These are phyloP conservation scores for Grammomys surdaster DNA, from an alignment of 2,113 vertebrate genomes.

Conservation along the genomic window DNA sequence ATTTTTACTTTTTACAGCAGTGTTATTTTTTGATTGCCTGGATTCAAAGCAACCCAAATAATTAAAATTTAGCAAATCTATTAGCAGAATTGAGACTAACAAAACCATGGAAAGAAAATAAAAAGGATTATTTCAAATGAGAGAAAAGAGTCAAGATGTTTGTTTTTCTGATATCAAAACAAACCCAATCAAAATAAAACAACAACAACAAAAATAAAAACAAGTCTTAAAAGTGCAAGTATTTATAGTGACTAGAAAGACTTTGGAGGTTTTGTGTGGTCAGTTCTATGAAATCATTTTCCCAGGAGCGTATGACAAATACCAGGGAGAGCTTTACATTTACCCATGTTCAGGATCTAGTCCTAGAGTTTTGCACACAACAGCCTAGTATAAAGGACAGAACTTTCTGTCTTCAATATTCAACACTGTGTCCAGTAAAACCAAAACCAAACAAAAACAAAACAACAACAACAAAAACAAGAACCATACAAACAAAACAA, in stretches of 20 bases:
- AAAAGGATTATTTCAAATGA: background rate
- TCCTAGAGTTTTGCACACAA: background rate
- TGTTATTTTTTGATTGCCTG: background rate
- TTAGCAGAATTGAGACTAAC: background rate
- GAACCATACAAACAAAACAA: background rate
- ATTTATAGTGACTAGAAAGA: background rate
- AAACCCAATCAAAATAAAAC: background rate
- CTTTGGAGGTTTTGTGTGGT: rapidly evolving
- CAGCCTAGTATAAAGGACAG: background rate
- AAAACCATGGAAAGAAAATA: background rate
- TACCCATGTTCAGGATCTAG: background rate
- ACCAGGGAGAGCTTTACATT: background rate
- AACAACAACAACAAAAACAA: background rate
- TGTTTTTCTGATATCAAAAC: background rate
- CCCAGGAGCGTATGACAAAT: background rate
- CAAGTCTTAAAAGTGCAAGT: background rate
- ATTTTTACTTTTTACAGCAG: background rate
- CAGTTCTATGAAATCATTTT: background rate
- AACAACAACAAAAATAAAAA: background rate
- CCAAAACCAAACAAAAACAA: background rate
- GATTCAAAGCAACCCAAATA: background rate
- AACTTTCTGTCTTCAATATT: background rate
- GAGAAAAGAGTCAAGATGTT: background rate
- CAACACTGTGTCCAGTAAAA: background rate
- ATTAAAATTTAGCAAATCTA: background rate